phyloP scores from a whole-genome alignment of 2,797 vertebrate genomes.

The Enteromius afrohamiltoni region DNA sequence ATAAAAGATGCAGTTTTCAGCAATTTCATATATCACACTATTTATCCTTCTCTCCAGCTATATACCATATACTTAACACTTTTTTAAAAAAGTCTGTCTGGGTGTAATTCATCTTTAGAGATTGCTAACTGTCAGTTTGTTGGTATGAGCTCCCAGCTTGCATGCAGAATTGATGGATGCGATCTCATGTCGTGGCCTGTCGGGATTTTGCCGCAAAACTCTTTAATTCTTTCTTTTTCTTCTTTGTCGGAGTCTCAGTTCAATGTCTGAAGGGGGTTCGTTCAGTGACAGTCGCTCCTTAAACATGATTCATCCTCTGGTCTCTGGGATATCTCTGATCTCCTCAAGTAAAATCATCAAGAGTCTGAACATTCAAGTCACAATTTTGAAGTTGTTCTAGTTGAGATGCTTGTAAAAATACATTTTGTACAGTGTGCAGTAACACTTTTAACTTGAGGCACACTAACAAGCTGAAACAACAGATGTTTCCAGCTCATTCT shows the following conservation, averaged over 20 bases:
- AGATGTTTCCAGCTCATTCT: constrained; percentile 25
- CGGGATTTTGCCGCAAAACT: constrained; percentile 27
- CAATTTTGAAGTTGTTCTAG: constrained; percentile 37
- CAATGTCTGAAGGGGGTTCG: constrained; percentile 11
- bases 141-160: constrained; percentile 32
- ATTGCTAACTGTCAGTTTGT: constrained; percentile 35
- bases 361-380: constrained; percentile 8
- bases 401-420: not conserved
- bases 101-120: constrained; percentile 36
- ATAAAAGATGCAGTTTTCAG: constrained; percentile 12
- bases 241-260: not conserved
- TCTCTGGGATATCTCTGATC: constrained; percentile 20
- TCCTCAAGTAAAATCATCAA: constrained; percentile 37
- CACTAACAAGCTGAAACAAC: not conserved
- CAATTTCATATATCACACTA: not conserved
- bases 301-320: constrained; percentile 1
- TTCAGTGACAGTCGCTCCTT: constrained; percentile 18
- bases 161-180: constrained; percentile 40
- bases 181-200: constrained; percentile 24
- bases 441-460: constrained; percentile 17
- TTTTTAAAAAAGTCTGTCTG: not conserved
- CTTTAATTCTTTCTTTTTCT: constrained; percentile 24
- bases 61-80: too few relatives aligned
- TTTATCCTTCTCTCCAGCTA: not conserved
- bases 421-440: constrained; percentile 16